Evolutionary conservation across 2,888 invertebrate genomes (phyloP).

Genomic region (Xestia xanthographa): DNA sequence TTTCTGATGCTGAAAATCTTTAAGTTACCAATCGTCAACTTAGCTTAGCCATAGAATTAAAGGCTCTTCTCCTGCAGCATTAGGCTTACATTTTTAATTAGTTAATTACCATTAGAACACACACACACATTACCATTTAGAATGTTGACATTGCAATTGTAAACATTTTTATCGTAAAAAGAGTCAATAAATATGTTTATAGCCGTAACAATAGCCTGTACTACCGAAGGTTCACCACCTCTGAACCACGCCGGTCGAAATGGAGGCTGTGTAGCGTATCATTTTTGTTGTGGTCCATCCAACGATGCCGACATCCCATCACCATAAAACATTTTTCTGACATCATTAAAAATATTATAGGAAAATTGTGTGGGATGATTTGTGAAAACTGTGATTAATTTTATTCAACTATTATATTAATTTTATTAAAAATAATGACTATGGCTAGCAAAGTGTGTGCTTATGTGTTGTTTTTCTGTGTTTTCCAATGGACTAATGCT

Average conservation of each 20-base stretch:
- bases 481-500: slow-evolving; percentile 79
- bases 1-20: neutral
- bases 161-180: neutral
- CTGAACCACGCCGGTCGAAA: slow-evolving; percentile 79
- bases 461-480: slow-evolving; percentile 73
- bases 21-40: neutral
- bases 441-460: slow-evolving; percentile 66
- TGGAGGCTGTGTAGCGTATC: slow-evolving; percentile 84
- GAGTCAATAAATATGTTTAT: neutral
- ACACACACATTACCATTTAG: no score
- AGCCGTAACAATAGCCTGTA: slow-evolving; percentile 16
- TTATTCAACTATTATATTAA: neutral
- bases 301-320: slow-evolving; percentile 62
- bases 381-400: slow-evolving; percentile 11
- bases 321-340: slow-evolving; percentile 25
- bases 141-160: no score
- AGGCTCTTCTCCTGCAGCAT: neutral
- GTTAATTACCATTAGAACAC: neutral
- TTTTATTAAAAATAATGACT: slow-evolving; percentile 26
- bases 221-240: slow-evolving; percentile 72
- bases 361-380: slow-evolving; percentile 15
- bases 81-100: neutral
- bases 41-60: neutral
- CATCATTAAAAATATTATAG: neutral
- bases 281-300: slow-evolving; percentile 81